phyloP scores from a whole-genome alignment of 1,140 invertebrate species.

The Bicyclus anynana region DNA sequence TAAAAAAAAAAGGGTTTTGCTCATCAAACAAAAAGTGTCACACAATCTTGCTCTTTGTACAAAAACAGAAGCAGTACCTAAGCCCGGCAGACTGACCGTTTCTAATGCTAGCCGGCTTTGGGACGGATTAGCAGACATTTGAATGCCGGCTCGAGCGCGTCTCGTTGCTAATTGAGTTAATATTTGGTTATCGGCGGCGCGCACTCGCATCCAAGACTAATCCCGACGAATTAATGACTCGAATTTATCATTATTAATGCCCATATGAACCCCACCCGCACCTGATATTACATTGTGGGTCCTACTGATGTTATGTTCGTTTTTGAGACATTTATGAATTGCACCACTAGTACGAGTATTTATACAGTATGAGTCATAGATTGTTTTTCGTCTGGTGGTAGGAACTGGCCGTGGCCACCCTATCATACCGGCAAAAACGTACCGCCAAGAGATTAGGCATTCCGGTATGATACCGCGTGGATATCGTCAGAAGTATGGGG shows the following conservation, averaged over 20 bases:
- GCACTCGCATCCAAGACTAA: constrained; percentile 65
- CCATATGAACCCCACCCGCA: constrained; percentile 56
- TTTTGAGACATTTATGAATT: background rate
- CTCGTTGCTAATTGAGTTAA: constrained; percentile 73
- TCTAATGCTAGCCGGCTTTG: constrained; percentile 38
- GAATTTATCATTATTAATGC: constrained; percentile 76
- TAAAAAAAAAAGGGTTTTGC: background rate
- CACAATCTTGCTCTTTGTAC: constrained; percentile 1
- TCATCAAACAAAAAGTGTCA: background rate
- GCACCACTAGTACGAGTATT: too few species aligned
- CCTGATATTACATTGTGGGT: constrained; percentile 36
- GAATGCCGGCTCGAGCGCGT: constrained; percentile 50
- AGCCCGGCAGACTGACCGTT: constrained; percentile 35
- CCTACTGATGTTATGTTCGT: constrained; percentile 6
- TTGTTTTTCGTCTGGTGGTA: too few species aligned
- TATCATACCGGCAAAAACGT: too few species aligned
- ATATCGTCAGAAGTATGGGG: too few species aligned
- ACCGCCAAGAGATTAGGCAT: too few species aligned
- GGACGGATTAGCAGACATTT: constrained; percentile 67
- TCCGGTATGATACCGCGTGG: too few species aligned
- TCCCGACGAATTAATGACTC: constrained; percentile 71
- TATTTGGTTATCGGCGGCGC: constrained; percentile 74
- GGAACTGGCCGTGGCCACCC: too few species aligned
- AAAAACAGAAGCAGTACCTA: constrained; percentile 20
- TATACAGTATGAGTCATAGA: too few species aligned